Conservation (phyloP, 2,797 vertebrate genomes). For the Sparidentex hasta region DNA sequence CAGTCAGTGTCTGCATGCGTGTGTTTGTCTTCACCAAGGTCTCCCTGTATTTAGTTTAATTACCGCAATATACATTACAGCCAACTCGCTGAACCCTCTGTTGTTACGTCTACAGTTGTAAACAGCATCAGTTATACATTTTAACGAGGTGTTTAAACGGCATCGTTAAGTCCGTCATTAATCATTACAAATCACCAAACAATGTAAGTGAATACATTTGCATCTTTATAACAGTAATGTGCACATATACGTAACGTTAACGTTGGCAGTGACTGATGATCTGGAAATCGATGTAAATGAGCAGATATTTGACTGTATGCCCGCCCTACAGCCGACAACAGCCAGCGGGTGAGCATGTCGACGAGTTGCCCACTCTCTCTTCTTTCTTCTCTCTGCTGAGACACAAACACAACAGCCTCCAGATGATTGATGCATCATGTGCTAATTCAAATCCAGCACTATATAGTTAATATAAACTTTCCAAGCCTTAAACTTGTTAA, state of each 20-base stretch:
- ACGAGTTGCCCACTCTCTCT: too few relatives aligned
- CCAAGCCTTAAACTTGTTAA: too few relatives aligned
- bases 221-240: constrained; percentile 5
- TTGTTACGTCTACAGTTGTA: constrained; percentile 6
- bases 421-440: too few relatives aligned
- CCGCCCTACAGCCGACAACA: too few relatives aligned
- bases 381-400: too few relatives aligned
- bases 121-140: constrained; percentile 35
- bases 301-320: too few relatives aligned
- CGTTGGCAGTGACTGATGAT: constrained; percentile 24
- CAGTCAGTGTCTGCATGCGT: not conserved
- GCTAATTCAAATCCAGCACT: too few relatives aligned
- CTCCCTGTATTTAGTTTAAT: constrained; percentile 8
- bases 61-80: constrained; percentile 24
- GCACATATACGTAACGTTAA: constrained; percentile 7
- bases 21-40: constrained; percentile 11
- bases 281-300: not conserved
- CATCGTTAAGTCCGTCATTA: constrained; percentile 31
- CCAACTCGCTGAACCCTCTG: not conserved
- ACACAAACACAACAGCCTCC: too few relatives aligned
- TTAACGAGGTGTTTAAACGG: constrained; percentile 32
- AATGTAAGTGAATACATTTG: constrained; percentile 16
- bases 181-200: constrained; percentile 28
- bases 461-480: too few relatives aligned
- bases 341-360: too few relatives aligned